Percentiles rank a stretch among this genome's conserved stretches.
Evolutionary conservation across 1,140 invertebrate species (phyloP).

Genomic region (Aphelinus atriplicis): DNA sequence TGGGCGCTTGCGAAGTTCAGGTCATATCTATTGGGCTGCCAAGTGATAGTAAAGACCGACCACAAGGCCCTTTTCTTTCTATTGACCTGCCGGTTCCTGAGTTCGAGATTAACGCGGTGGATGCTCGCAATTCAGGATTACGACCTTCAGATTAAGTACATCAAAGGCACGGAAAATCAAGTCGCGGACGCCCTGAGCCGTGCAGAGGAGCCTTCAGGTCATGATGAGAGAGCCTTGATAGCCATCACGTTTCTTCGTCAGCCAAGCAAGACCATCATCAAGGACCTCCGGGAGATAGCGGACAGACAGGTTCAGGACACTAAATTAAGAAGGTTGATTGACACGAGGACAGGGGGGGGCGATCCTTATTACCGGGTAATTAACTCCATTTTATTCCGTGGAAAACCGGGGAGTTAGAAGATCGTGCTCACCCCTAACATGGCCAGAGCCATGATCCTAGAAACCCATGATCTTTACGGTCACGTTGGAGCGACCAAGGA

Average conservation of each 20-base stretch:
- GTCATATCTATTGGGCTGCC: background rate
- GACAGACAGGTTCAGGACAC: too few species aligned
- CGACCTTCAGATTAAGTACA: conserved; percentile 9
- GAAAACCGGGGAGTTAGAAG: too few species aligned
- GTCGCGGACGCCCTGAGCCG: conserved; percentile 29
- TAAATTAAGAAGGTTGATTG: too few species aligned
- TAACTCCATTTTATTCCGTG: too few species aligned
- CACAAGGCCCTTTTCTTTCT: conserved; percentile 11
- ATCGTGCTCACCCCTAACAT: background rate
- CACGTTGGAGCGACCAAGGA: background rate
- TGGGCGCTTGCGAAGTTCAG: conserved; percentile 19
- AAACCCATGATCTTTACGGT: background rate
- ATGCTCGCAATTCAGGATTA: conserved; percentile 11
- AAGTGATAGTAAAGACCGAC: conserved; percentile 1
- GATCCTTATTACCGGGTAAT: too few species aligned
- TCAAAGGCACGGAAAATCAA: conserved; percentile 8
- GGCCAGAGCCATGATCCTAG: background rate
- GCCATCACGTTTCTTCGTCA: too few species aligned
- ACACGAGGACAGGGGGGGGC: too few species aligned
- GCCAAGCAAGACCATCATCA: too few species aligned
- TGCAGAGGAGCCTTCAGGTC: too few species aligned
- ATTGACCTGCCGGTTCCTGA: conserved; percentile 6
- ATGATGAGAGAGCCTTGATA: too few species aligned
- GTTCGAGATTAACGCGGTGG: conserved; percentile 8
- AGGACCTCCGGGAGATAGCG: too few species aligned